These are phyloP conservation scores for Drosophila borborema DNA, from an alignment of 2,888 invertebrate genomes.

Conservation along the genomic window DNA sequence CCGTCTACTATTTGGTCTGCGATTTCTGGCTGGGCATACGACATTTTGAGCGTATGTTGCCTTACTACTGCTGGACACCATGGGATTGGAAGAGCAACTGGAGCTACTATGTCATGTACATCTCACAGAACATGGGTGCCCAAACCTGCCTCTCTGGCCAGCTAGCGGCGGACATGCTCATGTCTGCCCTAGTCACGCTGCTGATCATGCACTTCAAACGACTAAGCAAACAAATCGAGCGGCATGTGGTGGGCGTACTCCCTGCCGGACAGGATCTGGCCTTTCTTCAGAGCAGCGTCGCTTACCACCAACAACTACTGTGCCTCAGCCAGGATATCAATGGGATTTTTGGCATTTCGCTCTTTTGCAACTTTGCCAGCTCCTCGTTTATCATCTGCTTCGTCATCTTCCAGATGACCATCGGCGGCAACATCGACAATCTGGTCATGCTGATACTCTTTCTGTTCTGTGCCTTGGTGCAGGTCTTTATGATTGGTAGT, in stretches of 20 bases:
- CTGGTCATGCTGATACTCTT: constrained; percentile 75
- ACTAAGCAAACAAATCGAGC: constrained; percentile 57
- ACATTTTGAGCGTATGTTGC: constrained; percentile 61
- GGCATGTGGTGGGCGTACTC: constrained; percentile 43
- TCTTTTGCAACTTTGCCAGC: constrained; percentile 78
- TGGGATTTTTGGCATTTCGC: constrained; percentile 76
- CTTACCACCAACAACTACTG: constrained; percentile 69
- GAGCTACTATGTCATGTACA: constrained; percentile 72
- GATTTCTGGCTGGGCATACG: constrained; percentile 59
- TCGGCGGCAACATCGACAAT: constrained; percentile 67
- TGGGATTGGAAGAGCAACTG: constrained; percentile 73
- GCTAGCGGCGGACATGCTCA: constrained; percentile 78
- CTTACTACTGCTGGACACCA: constrained; percentile 76
- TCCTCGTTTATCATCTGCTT: constrained; percentile 82
- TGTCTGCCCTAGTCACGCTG: constrained; percentile 77
- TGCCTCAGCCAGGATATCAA: constrained; percentile 64
- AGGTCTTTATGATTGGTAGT: constrained; percentile 78
- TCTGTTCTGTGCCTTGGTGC: constrained; percentile 76
- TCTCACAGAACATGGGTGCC: constrained; percentile 70
- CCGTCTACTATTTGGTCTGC: constrained; percentile 66
- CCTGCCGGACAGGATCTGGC: constrained; percentile 39
- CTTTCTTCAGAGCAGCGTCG: constrained; percentile 57
- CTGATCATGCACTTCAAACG: constrained; percentile 83
- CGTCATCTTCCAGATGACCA: constrained; percentile 81
- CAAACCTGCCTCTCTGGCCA: constrained; percentile 75